Base-by-base conservation (phyloP, 1,140 invertebrate genomes). In the Eurosta solidaginis region DNA sequence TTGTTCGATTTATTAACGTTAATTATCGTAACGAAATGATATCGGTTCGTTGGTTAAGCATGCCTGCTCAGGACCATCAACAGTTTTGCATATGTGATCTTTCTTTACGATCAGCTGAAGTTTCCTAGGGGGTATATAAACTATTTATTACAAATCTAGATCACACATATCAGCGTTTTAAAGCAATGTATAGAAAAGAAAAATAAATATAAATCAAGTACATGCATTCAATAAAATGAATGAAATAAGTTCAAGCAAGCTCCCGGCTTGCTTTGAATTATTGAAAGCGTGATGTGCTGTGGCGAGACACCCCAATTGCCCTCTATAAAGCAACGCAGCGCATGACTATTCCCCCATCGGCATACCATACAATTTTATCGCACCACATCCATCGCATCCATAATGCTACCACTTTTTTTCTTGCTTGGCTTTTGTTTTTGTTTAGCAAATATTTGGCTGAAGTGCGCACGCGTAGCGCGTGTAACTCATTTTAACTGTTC, bases 401-500 rank as follows among this genome's bases (percentile, higher is more conserved):
- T 3, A 47, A 59, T 33, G 29, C 33, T n/a, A 42, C 29, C 9
- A 6, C 25, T 3, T 52, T 20, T 5, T 25, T 52, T 20, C 4
- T 22, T 52, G 20, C n/a, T 49, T 17, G 14, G 14, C 10, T 10
- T 27, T 17, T 52, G 20, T 25, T 25, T 59, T 2, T 59, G 54
- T 59, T 9, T n/a, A 20, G 25, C 12, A 47, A 14, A 29, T 59
- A 59, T 59, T 59, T 59, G 3, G 27, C 29, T 33, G 52, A n/a
- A 17, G 25, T 68, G 59, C 59, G 59, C 29, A 68, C 33, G 59
- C 59, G 59, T 40, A 68, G 59, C 59, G 33, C 59, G 33, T 68
- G 59, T n/a, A 68, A 68, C n/a, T 68, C 59, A 68, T 68, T 68
- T 68, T 40, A 68, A 68, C 59, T 68, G 36, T 68, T 68, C 59